phyloP scores from a whole-genome alignment of 2,113 vertebrate genomes.

The Vulpes vulpes region DNA sequence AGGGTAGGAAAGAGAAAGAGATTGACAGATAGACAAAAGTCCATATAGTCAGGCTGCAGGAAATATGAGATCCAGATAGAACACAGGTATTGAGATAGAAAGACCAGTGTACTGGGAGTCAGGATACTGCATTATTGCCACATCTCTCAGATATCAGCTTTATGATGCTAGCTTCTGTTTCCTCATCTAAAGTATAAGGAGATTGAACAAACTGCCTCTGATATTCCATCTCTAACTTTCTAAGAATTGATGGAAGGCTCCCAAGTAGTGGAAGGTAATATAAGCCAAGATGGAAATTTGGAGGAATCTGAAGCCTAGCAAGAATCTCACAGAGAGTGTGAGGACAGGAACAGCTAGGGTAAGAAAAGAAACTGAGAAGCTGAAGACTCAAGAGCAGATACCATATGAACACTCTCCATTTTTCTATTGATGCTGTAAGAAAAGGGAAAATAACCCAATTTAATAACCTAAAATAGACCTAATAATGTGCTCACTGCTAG shows the following conservation, averaged over 20 bases:
- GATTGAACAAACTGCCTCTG: slow-evolving; percentile 14
- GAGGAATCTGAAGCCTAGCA: slow-evolving; percentile 46
- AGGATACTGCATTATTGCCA: not conserved
- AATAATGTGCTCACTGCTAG: not conserved
- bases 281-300: slow-evolving; percentile 50
- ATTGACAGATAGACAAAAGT: not conserved
- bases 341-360: not conserved
- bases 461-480: not conserved
- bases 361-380: slow-evolving; percentile 56
- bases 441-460: slow-evolving; percentile 19
- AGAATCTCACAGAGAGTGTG: slow-evolving; percentile 22
- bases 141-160: not conserved
- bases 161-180: not conserved
- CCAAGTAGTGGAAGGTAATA: not conserved
- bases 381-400: slow-evolving; percentile 11
- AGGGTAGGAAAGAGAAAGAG: not conserved
- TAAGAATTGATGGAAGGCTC: slow-evolving; percentile 38
- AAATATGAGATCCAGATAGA: not conserved
- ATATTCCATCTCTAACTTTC: slow-evolving; percentile 59
- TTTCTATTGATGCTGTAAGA: not conserved
- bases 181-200: not conserved
- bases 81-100: not conserved
- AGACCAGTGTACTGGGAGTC: not conserved
- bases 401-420: not conserved
- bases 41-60: not conserved